Base-by-base conservation (phyloP, 37 sponge, comb jelly and placozoan genomes). In the Theonella swinhoei region DNA sequence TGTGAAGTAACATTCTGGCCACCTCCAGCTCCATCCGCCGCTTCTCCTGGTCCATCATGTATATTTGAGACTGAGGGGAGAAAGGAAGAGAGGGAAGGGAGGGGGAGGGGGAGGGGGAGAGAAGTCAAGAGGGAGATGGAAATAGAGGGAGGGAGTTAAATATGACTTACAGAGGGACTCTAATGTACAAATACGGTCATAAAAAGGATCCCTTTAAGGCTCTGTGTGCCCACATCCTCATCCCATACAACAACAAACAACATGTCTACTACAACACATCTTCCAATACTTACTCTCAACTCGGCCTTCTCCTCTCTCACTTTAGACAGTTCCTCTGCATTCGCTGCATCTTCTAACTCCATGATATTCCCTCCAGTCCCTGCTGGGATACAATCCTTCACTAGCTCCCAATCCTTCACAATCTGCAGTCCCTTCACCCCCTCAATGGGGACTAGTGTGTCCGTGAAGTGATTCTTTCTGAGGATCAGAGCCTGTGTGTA, bases 1-100 rank as follows among this genome's bases (percentile, higher is more conserved):
- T 54, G 29, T 83, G 87, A 0, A 93, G 64, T 17, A 81, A 72
- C 58, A 61, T 65, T 14, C 84, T 82, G 65, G 87, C 76, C 0
- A 93, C 87, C 41, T 93, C 90, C 65, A 93, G 59, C 62, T 93
- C 94, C 77, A 87, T 75, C 9, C 83, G 54, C 30, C 90, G 43
- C 77, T 93, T 89, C 64, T 87, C 83, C 58, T 89, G 90, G 41
- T 93, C 94, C 94, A 93, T 89, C 94, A 93, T 93, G 84, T 93
- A 93, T n/a, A 93, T 87, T 64, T 88, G 94, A 69, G 94, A 93
- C 94, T 93, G 70, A 36, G 30, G 42, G 19, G 74, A 24, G 34
- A 5, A 36, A 29, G 36, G 41, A 34, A 82, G 42, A 9, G 85
- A 67, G 63, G 20, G 70, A 9, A 35, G 54, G 43, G 75, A 74